Conservation (phyloP, 1,140 invertebrate genomes). For the Apocrypta bakeri region DNA sequence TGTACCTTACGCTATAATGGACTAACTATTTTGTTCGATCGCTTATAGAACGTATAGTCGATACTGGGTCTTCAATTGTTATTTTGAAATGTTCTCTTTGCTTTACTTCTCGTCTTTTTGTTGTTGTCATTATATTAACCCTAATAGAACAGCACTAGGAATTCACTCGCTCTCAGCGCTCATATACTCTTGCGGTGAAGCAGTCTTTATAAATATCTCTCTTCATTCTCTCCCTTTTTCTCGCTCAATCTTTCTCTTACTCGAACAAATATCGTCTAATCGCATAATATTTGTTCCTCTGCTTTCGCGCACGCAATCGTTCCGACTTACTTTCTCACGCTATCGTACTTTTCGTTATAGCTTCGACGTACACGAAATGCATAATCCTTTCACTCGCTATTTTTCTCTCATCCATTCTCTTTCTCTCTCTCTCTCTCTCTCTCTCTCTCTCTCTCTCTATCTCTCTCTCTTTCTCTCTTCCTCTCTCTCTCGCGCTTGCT, state of each 20-base stretch:
- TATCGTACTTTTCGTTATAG: neutral
- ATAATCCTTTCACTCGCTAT: neutral
- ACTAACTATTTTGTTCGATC: constrained; percentile 49
- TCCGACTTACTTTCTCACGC: constrained; percentile 13
- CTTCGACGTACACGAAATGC: neutral
- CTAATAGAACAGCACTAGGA: constrained; percentile 59
- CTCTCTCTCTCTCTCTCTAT: constrained; percentile 50
- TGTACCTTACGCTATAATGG: constrained; percentile 48
- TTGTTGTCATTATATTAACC: neutral
- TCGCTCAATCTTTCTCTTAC: neutral
- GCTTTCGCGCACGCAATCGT: constrained; percentile 9
- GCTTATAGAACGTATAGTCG: constrained; percentile 41
- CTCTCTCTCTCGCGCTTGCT: constrained; percentile 6
- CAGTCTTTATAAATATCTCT: constrained; percentile 74
- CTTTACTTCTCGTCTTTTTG: neutral
- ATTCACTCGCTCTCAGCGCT: constrained; percentile 55
- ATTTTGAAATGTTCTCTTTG: neutral
- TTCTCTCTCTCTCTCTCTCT: constrained; percentile 50
- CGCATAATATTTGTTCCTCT: neutral
- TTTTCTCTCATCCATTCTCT: constrained; percentile 48
- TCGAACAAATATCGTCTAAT: neutral
- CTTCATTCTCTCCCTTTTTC: constrained; percentile 47
- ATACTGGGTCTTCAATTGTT: constrained; percentile 23
- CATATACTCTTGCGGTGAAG: constrained; percentile 66
- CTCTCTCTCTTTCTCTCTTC: neutral